A percentile compares a stretch with the other conserved stretches of the same genome.
Conservation (phyloP, 2,113 vertebrate species). For the Turdus rufiventris region DNA sequence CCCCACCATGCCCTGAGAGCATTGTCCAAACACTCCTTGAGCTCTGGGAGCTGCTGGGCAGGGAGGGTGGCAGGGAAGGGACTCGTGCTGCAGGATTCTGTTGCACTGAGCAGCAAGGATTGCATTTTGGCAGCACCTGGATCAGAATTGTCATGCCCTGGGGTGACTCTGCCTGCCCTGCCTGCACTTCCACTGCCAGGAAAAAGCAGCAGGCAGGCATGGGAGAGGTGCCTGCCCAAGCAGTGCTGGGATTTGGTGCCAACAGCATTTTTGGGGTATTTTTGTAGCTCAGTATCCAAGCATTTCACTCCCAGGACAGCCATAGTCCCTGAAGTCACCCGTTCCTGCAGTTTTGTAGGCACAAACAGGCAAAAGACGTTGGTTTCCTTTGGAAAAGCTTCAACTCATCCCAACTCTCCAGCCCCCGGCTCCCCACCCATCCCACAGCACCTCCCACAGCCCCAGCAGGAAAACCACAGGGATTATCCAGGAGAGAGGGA, state of each 20-base stretch:
- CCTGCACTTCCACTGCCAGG: not conserved
- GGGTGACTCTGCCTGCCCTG: not conserved
- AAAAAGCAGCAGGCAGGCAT: not conserved
- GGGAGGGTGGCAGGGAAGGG: fast-evolving
- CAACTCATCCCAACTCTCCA: fast-evolving
- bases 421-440: fast-evolving
- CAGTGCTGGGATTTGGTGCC: not conserved
- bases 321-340: fast-evolving
- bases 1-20: fast-evolving
- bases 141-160: not conserved
- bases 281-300: not conserved
- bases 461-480: not conserved
- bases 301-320: not conserved
- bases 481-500: not conserved
- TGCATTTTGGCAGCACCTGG: not conserved
- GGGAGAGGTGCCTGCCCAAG: not conserved
- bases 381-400: not conserved
- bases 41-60: not conserved
- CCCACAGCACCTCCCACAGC: not conserved
- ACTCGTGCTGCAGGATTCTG: not conserved
- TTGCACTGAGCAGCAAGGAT: not conserved
- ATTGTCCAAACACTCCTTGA: fast-evolving
- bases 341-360: not conserved
- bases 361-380: not conserved
- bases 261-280: not conserved